A percentile compares a stretch with the other conserved stretches of the same genome.
phyloP scores from a whole-genome alignment of 2,888 invertebrate species.

The Molanna angustata region DNA sequence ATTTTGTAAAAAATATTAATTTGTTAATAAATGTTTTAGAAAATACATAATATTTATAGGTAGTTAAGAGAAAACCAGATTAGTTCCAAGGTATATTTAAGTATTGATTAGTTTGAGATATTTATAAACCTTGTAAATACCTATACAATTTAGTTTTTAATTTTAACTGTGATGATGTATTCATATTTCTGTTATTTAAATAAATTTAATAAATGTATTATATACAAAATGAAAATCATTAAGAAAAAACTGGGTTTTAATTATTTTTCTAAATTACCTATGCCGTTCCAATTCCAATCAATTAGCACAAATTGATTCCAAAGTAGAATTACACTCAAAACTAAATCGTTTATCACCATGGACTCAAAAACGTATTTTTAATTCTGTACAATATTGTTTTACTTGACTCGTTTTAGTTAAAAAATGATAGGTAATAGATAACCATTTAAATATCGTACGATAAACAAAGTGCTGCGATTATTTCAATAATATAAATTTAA shows the following conservation, averaged over 20 bases:
- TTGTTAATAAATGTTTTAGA: background rate
- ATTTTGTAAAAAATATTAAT: background rate
- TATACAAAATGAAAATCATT: conserved; percentile 22
- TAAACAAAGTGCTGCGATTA: too few species aligned
- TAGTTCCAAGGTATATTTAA: conserved; percentile 13
- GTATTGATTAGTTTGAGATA: conserved; percentile 29
- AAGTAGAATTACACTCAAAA: too few species aligned
- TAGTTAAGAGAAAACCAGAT: background rate
- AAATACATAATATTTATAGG: too few species aligned
- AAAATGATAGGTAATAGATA: too few species aligned
- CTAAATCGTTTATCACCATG: too few species aligned
- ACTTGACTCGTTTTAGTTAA: too few species aligned
- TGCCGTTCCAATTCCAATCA: too few species aligned
- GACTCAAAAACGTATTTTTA: too few species aligned
- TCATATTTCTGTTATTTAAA: conserved; percentile 30
- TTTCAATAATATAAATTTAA: too few species aligned
- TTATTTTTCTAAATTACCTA: conserved; percentile 3
- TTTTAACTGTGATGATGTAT: conserved; percentile 34
- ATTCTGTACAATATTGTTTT: too few species aligned
- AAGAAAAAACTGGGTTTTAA: conserved; percentile 5
- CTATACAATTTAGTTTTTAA: conserved; percentile 30
- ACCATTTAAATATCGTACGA: too few species aligned
- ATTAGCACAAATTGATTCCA: too few species aligned
- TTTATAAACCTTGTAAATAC: conserved; percentile 27
- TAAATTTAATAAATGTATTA: conserved; percentile 29